Percentiles rank a stretch among this genome's conserved stretches.
Evolutionary conservation across 1,140 invertebrate genomes (phyloP).

Genomic region (Trichomalopsis sarcophagae): DNA sequence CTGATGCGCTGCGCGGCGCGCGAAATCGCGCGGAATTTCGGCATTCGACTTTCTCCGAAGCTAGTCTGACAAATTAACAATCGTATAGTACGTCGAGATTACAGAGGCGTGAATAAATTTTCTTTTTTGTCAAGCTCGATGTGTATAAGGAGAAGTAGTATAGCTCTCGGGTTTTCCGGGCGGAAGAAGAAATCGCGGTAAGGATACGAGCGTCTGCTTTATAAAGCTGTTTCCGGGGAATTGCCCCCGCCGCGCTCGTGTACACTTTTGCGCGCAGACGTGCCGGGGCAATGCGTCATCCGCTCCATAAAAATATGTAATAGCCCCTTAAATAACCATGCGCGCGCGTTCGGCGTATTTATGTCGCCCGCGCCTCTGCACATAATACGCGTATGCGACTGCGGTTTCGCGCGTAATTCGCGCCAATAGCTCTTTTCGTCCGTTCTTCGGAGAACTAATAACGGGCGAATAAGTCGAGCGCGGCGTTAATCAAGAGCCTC

Average conservation of each 20-base stretch:
- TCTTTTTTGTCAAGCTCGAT: no score
- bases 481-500: no score
- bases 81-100: no score
- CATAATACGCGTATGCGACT: background rate
- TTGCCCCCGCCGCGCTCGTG: slow-evolving; percentile 52
- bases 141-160: slow-evolving; percentile 20
- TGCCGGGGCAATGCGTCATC: slow-evolving; percentile 59
- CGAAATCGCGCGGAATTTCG: slow-evolving; percentile 10
- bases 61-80: no score
- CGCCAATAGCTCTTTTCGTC: no score
- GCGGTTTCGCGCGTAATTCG: background rate
- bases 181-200: slow-evolving; percentile 45
- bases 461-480: no score
- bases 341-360: slow-evolving; percentile 57
- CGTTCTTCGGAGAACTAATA: no score
- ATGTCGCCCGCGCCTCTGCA: slow-evolving; percentile 47
- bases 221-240: slow-evolving; percentile 57
- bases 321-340: slow-evolving; percentile 64
- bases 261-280: slow-evolving; percentile 34
- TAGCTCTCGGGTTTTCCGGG: slow-evolving; percentile 30
- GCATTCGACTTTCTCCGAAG: no score
- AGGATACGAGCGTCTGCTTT: slow-evolving; percentile 43
- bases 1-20: no score
- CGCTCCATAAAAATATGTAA: slow-evolving; percentile 61
- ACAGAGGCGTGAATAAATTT: no score